These are phyloP conservation scores for Phylloscopus whistleri DNA, from an alignment of 2,113 vertebrate genomes.

Conservation along the genomic window DNA sequence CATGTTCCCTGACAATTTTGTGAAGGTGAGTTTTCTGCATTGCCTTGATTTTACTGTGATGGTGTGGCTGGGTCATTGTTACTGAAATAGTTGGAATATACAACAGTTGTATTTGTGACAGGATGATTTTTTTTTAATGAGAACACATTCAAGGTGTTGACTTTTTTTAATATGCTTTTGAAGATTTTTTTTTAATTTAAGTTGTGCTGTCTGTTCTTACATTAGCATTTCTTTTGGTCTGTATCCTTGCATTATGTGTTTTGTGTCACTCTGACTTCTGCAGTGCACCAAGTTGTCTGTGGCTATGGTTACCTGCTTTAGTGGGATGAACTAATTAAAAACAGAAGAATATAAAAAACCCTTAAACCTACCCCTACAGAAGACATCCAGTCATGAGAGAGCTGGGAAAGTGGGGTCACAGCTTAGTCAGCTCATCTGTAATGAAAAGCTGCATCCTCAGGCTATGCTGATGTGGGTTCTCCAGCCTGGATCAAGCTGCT, in stretches of 20 bases:
- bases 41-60: neutral
- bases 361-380: neutral
- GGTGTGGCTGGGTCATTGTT: neutral
- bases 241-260: neutral
- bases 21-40: constrained; percentile 82
- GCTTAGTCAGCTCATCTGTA: neutral
- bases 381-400: neutral
- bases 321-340: neutral
- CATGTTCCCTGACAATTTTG: constrained; percentile 97
- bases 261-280: neutral
- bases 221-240: neutral
- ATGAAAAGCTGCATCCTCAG: neutral
- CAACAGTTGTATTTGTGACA: neutral
- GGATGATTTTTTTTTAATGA: neutral
- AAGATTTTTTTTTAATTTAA: neutral
- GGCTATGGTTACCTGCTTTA: neutral
- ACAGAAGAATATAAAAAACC: accelerated
- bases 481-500: neutral
- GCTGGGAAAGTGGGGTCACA: neutral
- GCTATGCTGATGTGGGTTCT: neutral
- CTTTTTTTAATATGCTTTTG: neutral
- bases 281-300: neutral
- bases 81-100: neutral
- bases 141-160: neutral
- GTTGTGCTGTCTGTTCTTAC: neutral